These are phyloP conservation scores for Kuschelorhynchus macadamiae DNA, from an alignment of 2,888 invertebrate species.

Conservation along the genomic window DNA sequence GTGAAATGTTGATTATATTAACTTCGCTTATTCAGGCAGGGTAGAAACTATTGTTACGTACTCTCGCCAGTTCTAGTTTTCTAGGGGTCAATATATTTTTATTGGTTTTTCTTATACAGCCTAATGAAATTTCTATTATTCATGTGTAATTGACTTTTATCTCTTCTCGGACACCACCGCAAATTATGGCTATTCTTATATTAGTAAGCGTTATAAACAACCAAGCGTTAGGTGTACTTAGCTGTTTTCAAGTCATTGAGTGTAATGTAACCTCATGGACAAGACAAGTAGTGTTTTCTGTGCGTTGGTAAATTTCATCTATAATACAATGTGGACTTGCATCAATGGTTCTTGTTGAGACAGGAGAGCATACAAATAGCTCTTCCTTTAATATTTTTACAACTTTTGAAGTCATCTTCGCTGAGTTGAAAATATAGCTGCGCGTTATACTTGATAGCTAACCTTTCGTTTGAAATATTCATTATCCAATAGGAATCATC, in stretches of 20 bases:
- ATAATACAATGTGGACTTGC: neutral
- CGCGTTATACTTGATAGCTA: neutral
- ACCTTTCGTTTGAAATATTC: neutral
- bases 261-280: no score
- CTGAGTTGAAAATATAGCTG: no score
- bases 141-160: no score
- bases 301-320: neutral
- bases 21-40: neutral
- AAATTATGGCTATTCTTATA: no score
- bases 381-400: neutral
- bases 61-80: no score
- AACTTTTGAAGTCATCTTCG: no score
- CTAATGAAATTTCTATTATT: no score
- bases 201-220: neutral
- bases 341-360: slow-evolving; percentile 2
- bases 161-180: no score
- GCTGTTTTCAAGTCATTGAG: no score
- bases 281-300: neutral
- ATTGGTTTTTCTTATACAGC: no score
- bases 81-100: no score
- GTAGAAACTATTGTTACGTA: no score
- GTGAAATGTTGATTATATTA: neutral
- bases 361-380: neutral
- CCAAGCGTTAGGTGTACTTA: neutral
- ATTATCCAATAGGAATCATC: neutral